phyloP scores from a whole-genome alignment of 2,113 vertebrate genomes.

The Percopsis transmontana region DNA sequence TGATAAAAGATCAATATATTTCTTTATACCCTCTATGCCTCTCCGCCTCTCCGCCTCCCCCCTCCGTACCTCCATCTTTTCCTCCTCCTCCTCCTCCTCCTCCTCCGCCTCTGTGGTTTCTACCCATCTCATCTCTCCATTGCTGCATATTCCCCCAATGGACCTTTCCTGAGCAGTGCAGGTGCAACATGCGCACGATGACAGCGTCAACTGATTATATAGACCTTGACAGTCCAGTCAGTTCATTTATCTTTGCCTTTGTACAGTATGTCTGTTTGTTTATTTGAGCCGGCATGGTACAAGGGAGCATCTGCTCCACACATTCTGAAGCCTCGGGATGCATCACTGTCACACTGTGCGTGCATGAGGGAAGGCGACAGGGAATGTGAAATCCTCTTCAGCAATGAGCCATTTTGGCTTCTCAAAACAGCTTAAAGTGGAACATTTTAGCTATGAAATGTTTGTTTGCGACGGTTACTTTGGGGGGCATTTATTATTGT shows the following conservation, averaged over 20 bases:
- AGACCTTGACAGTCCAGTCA: constrained; percentile 46
- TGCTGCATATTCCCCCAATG: constrained; percentile 22
- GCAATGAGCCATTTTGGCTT: constrained; percentile 10
- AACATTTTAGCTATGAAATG: constrained; percentile 6
- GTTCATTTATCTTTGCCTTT: constrained; percentile 40
- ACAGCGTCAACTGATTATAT: constrained; percentile 35
- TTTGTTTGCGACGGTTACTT: neutral
- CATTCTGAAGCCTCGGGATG: constrained; percentile 46
- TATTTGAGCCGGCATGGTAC: constrained; percentile 31
- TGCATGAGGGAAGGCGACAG: constrained; percentile 29
- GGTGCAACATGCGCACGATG: constrained; percentile 31
- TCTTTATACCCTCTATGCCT: constrained; percentile 41
- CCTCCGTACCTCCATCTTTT: constrained; percentile 24
- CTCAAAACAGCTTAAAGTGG: neutral
- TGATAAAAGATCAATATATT: constrained; percentile 58
- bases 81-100: neutral
- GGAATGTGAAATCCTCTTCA: constrained; percentile 31
- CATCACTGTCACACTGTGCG: constrained; percentile 48
- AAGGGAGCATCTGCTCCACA: constrained; percentile 43
- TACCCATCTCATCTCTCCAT: constrained; percentile 40
- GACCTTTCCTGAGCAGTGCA: constrained; percentile 39
- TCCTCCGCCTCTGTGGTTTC: constrained; percentile 21
- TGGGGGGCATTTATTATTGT: too few species aligned
- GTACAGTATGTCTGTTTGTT: constrained; percentile 13
- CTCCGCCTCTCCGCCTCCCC: constrained; percentile 1